Evolutionary conservation across 1,140 invertebrate genomes (phyloP).

Genomic region (Cryptotermes secundus): DNA sequence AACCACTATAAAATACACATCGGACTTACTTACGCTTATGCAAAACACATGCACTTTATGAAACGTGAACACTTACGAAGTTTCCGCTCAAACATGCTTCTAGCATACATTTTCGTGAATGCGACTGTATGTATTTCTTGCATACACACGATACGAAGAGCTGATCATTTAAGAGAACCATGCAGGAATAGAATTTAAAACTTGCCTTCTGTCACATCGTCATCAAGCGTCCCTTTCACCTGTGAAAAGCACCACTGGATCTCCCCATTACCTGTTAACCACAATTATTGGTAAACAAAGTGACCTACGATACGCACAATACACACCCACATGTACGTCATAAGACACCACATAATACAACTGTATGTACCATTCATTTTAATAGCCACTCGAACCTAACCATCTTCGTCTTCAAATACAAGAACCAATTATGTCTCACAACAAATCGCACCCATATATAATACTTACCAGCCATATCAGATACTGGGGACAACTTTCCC

Average conservation of each 20-base stretch:
- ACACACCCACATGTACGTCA: background rate
- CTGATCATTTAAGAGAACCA: background rate
- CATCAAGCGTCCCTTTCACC: constrained; percentile 98
- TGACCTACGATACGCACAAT: background rate
- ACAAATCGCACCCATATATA: constrained; percentile 26
- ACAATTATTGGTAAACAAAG: constrained; percentile 25
- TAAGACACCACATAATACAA: background rate
- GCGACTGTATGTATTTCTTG: too few relatives aligned
- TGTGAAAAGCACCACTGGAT: constrained; percentile 99
- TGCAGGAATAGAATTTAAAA: constrained; percentile 25
- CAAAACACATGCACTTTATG: too few relatives aligned
- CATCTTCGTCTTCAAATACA: background rate
- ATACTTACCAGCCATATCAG: constrained; percentile 49
- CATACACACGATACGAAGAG: too few relatives aligned
- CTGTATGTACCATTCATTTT: constrained; percentile 21
- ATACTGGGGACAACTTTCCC: constrained; percentile 32
- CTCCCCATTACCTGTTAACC: constrained; percentile 81
- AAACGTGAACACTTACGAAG: too few relatives aligned
- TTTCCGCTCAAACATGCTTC: too few relatives aligned
- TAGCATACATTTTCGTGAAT: too few relatives aligned
- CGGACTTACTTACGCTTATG: too few relatives aligned
- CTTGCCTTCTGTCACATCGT: constrained; percentile 95
- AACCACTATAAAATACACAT: too few relatives aligned
- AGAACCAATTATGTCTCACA: constrained; percentile 30
- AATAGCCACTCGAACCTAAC: constrained; percentile 8